These are phyloP conservation scores for Zhuqinia jingwanae DNA, from an alignment of 2,888 invertebrate species.

Conservation along the genomic window DNA sequence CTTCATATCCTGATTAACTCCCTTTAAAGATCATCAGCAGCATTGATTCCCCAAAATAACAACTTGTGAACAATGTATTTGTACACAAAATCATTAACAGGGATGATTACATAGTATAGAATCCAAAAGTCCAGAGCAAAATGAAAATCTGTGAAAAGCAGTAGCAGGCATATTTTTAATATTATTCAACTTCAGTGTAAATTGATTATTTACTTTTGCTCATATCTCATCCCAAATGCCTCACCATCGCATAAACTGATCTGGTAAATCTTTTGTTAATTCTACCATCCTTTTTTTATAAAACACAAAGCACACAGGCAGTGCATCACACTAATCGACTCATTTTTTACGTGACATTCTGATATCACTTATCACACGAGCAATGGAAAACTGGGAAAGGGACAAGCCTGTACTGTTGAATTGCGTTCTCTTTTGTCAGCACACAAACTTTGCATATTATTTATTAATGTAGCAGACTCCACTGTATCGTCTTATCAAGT, in stretches of 20 bases:
- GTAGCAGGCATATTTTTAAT: conserved; percentile 25
- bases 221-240: conserved; percentile 58
- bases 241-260: conserved; percentile 60
- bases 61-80: neutral
- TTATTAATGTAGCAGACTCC: conserved; percentile 52
- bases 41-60: neutral
- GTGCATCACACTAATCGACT: conserved; percentile 37
- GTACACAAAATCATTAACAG: neutral
- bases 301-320: neutral
- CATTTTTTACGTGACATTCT: conserved; percentile 67
- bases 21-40: neutral
- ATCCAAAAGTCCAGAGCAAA: neutral
- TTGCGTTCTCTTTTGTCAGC: conserved; percentile 9
- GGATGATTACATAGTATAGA: neutral
- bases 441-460: conserved; percentile 50
- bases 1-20: conserved; percentile 11
- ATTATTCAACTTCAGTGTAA: conserved; percentile 51
- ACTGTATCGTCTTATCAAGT: conserved; percentile 58
- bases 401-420: conserved; percentile 19
- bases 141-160: neutral
- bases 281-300: conserved; percentile 44
- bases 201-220: conserved; percentile 58
- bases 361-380: conserved; percentile 64
- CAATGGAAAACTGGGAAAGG: conserved; percentile 6
- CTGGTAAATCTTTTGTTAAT: conserved; percentile 63